A percentile compares a stretch with the other conserved stretches of the same genome.
Conservation (phyloP, 2,797 vertebrate genomes). For the Chromis chromis region DNA sequence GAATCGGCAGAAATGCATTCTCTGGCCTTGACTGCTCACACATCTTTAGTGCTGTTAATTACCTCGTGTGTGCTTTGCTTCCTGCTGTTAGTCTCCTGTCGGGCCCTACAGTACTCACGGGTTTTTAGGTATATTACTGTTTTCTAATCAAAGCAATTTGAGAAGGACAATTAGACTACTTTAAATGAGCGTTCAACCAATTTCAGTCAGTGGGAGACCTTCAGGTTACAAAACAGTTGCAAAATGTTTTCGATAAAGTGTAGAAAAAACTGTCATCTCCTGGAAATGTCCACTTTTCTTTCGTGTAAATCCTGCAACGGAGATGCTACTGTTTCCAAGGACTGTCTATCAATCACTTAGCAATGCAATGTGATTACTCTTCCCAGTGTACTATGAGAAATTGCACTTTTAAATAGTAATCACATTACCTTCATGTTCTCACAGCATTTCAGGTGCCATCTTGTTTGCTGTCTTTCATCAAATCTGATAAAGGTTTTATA, state of each 20-base stretch:
- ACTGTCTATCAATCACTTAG: too few relatives aligned
- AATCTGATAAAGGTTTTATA: too few relatives aligned
- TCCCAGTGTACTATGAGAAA: too few relatives aligned
- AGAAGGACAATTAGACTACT: not conserved
- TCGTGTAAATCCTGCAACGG: not conserved
- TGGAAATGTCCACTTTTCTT: too few relatives aligned
- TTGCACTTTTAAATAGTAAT: too few relatives aligned
- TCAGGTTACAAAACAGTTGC: not conserved
- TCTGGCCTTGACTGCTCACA: conserved; percentile 26
- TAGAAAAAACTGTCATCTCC: not conserved
- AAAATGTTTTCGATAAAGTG: not conserved
- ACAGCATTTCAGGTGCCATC: too few relatives aligned
- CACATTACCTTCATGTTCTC: too few relatives aligned
- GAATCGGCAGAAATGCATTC: conserved; percentile 22
- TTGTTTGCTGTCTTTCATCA: too few relatives aligned
- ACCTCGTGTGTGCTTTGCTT: conserved; percentile 18
- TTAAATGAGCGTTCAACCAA: not conserved
- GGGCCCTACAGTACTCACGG: not conserved
- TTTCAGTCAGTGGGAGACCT: not conserved
- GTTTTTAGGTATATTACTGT: not conserved
- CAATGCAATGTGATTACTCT: too few relatives aligned
- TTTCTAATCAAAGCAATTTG: not conserved
- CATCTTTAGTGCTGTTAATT: conserved; percentile 28
- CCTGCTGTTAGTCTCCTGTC: not conserved
- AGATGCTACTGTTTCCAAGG: too few relatives aligned